Evolutionary conservation across 2,797 vertebrate genomes (phyloP).

Genomic region (Pangasius sanitwongsei): DNA sequence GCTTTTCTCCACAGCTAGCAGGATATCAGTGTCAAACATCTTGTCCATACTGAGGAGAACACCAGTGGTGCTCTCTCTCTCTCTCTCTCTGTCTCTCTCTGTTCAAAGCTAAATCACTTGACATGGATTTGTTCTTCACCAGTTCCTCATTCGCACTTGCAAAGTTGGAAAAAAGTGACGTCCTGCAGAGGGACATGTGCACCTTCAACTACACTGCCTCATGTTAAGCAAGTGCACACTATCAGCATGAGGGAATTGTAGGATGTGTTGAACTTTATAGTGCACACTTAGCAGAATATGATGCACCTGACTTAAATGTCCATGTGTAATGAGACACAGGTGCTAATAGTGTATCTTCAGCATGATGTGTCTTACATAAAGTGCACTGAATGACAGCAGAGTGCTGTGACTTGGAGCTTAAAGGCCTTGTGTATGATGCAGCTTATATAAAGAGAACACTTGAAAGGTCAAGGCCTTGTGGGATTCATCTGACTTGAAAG

Average conservation of each 20-base stretch:
- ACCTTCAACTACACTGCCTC: neutral
- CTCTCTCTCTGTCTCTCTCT: neutral
- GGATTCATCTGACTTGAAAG: neutral
- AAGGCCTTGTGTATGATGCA: neutral
- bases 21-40: constrained; percentile 1
- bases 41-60: neutral
- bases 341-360: neutral
- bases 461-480: neutral
- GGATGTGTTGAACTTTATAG: neutral
- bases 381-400: neutral
- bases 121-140: neutral
- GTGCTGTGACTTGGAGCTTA: neutral
- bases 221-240: neutral
- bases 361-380: neutral
- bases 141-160: neutral
- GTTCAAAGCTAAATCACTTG: neutral
- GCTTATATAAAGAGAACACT: neutral
- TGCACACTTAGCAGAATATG: neutral
- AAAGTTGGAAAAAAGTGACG: neutral
- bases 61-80: neutral
- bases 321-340: neutral
- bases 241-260: neutral
- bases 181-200: neutral
- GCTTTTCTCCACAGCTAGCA: neutral
- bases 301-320: neutral